A percentile compares a stretch with the other conserved stretches of the same genome.
Evolutionary conservation across 2,113 vertebrate species (phyloP).

Genomic region (Leiothrix lutea): DNA sequence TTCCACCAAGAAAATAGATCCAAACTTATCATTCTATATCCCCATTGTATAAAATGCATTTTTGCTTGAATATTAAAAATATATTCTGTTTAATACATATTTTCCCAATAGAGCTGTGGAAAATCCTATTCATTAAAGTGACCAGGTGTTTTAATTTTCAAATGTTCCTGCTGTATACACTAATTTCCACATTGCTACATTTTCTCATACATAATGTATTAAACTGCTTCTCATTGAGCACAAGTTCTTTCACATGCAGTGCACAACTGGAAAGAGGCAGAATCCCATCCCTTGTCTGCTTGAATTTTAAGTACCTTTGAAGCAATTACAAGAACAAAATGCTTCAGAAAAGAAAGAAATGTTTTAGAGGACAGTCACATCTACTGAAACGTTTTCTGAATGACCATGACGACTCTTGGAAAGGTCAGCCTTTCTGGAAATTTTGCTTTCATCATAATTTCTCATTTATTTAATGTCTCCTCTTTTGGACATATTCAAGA

Average conservation of each 20-base stretch:
- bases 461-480: not conserved
- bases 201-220: slow-evolving; percentile 33
- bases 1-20: not conserved
- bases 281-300: not conserved
- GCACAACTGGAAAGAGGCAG: not conserved
- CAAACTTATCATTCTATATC: not conserved
- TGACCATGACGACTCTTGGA: not conserved
- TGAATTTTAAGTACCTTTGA: slow-evolving; percentile 31
- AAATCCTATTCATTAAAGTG: not conserved
- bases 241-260: not conserved
- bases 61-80: not conserved
- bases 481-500: not conserved
- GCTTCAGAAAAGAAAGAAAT: not conserved
- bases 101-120: not conserved
- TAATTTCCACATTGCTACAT: not conserved
- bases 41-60: not conserved
- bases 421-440: not conserved
- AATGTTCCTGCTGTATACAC: not conserved
- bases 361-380: not conserved
- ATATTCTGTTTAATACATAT: not conserved
- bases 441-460: not conserved
- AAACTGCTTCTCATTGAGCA: not conserved
- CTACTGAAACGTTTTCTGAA: not conserved
- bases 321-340: not conserved
- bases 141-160: not conserved